These are phyloP conservation scores for Marmota monax DNA, from an alignment of 2,113 vertebrate species.

Conservation along the genomic window DNA sequence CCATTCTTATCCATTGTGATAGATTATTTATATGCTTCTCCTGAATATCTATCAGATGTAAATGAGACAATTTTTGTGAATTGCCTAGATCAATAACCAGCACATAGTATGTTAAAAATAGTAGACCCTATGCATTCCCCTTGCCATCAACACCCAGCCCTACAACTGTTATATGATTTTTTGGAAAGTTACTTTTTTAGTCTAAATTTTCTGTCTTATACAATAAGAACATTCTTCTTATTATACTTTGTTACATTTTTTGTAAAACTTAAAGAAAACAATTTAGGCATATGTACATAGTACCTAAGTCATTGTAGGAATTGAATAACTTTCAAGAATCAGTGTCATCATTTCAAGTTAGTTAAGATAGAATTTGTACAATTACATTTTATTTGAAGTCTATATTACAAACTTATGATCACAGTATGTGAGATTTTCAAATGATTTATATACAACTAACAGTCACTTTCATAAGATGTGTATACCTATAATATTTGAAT, in stretches of 20 bases:
- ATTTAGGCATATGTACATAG: not conserved
- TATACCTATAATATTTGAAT: not conserved
- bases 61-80: not conserved
- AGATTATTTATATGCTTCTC: not conserved
- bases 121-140: not conserved
- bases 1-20: not conserved
- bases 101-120: not conserved
- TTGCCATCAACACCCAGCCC: not conserved
- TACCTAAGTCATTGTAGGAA: not conserved
- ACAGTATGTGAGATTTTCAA: not conserved
- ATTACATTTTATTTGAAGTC: not conserved
- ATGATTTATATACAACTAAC: not conserved
- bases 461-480: not conserved
- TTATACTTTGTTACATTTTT: not conserved
- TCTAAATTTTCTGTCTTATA: not conserved
- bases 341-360: conserved; percentile 44
- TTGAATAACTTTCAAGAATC: not conserved
- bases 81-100: not conserved
- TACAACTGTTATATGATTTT: not conserved
- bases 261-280: not conserved
- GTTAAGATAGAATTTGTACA: conserved; percentile 5
- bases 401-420: not conserved
- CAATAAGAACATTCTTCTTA: not conserved
- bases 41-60: not conserved
- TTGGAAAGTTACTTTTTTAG: not conserved